phyloP scores from a whole-genome alignment of 2,888 invertebrate genomes.

The Norana najaformis region DNA sequence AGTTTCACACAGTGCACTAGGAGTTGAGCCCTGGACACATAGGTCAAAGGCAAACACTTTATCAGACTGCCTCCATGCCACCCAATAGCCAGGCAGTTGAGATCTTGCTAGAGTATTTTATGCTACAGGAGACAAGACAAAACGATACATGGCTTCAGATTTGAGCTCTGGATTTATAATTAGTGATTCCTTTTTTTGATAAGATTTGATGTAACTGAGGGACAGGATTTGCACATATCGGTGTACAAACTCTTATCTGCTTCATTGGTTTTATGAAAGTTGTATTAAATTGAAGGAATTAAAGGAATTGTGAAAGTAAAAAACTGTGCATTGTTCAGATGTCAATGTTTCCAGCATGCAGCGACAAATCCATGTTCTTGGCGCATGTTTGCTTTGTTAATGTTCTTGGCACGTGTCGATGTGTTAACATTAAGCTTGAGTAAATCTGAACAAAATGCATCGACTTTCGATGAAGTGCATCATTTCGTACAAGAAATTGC shows the following conservation, averaged over 20 bases:
- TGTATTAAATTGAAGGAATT: background rate
- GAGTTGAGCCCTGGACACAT: background rate
- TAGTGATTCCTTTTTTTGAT: background rate
- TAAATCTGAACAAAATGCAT: background rate
- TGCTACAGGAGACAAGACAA: background rate
- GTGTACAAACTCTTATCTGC: background rate
- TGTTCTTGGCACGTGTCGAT: background rate
- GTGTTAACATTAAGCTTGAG: background rate
- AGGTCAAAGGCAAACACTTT: background rate
- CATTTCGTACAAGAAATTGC: background rate
- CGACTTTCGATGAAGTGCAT: background rate
- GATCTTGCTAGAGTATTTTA: background rate
- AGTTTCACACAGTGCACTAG: background rate
- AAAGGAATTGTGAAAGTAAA: background rate
- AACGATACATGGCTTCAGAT: background rate
- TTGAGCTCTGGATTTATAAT: background rate
- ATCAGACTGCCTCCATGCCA: background rate
- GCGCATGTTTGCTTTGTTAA: background rate
- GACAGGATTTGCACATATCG: background rate
- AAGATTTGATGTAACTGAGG: background rate
- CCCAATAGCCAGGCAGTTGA: background rate
- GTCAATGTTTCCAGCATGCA: background rate
- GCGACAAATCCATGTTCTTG: background rate
- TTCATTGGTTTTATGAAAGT: background rate
- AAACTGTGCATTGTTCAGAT: background rate